phyloP scores from a whole-genome alignment of 2,888 invertebrate species.

The Cantharis rufa region DNA sequence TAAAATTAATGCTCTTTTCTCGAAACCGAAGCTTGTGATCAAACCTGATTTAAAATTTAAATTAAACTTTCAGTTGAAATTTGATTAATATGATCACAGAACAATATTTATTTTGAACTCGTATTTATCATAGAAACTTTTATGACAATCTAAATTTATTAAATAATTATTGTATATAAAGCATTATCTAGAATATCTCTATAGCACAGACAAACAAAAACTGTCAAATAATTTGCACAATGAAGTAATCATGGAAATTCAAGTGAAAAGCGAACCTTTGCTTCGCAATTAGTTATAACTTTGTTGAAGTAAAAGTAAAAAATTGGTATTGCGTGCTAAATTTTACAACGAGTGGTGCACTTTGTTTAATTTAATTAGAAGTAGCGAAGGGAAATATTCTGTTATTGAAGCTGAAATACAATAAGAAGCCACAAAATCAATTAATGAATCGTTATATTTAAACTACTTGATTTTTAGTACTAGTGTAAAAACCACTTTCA shows the following conservation, averaged over 20 bases:
- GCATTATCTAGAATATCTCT: not conserved
- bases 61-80: not conserved
- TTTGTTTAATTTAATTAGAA: not conserved
- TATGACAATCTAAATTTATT: not conserved
- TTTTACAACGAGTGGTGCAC: not conserved
- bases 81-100: not conserved
- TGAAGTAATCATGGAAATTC: not conserved
- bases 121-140: not conserved
- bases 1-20: too few relatives aligned
- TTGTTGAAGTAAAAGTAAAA: not conserved
- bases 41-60: not conserved
- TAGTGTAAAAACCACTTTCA: not conserved
- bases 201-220: not conserved
- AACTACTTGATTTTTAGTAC: not conserved
- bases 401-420: not conserved
- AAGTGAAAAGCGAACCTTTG: not conserved
- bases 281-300: not conserved
- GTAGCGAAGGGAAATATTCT: not conserved
- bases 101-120: not conserved
- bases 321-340: not conserved
- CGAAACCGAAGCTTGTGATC: not conserved
- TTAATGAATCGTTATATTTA: not conserved
- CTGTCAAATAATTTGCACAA: not conserved
- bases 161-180: not conserved
- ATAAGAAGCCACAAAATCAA: not conserved